A percentile compares a stretch with the other conserved stretches of the same genome.
These are phyloP conservation scores for Corella eumyota DNA, from an alignment of 23 tunicate genomes.

Conservation along the genomic window DNA sequence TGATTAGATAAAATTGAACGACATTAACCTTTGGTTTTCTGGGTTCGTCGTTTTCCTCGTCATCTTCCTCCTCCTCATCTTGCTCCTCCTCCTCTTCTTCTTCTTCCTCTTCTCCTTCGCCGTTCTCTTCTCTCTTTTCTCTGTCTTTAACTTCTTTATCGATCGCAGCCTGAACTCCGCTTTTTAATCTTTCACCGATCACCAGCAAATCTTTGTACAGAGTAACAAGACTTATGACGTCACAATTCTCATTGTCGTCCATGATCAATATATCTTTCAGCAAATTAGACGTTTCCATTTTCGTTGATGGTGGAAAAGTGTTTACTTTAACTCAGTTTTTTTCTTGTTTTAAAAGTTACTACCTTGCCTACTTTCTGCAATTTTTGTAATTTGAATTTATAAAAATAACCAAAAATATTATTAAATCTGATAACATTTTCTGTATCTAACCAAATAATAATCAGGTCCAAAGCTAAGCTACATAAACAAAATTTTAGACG, in stretches of 20 bases:
- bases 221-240: slow-evolving; percentile 23
- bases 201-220: slow-evolving; percentile 48
- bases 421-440: too few relatives aligned
- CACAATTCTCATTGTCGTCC: slow-evolving; percentile 38
- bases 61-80: slow-evolving; percentile 28
- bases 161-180: slow-evolving; percentile 40
- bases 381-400: too few relatives aligned
- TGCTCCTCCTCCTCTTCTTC: slow-evolving; percentile 63
- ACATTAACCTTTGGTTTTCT: slow-evolving; percentile 4
- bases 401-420: too few relatives aligned
- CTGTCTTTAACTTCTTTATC: slow-evolving; percentile 32
- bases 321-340: too few relatives aligned
- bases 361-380: too few relatives aligned
- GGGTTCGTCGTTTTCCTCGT: slow-evolving; percentile 14
- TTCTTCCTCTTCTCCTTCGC: slow-evolving; percentile 24
- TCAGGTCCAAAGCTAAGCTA: too few relatives aligned
- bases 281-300: slow-evolving; percentile 26
- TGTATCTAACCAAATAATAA: too few relatives aligned
- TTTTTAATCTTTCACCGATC: slow-evolving; percentile 35
- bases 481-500: too few relatives aligned
- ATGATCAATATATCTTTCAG: slow-evolving; percentile 57
- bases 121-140: slow-evolving; percentile 48
- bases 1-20: background rate
- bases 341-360: too few relatives aligned
- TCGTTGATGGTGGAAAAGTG: too few relatives aligned